Base-by-base conservation (phyloP, 1,140 invertebrate genomes). In the Radopholus similis region DNA sequence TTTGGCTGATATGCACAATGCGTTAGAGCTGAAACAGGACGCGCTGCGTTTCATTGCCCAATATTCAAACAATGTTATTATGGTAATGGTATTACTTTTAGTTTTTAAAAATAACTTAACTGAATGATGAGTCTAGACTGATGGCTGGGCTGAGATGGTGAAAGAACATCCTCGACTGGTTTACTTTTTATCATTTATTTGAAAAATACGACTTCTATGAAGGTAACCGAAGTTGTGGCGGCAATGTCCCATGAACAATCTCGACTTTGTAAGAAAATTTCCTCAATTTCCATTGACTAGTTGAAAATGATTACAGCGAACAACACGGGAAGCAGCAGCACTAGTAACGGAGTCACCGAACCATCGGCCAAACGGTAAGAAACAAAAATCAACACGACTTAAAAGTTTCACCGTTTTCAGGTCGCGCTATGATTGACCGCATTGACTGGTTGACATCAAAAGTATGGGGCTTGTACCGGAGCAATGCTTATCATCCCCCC, bases 1-100 rank as follows among this genome's bases (percentile, higher is more conserved):
- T 11, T 53, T 68, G 34, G 79, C 79, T 13, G 79, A 81, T 53
- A 72, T 83, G 70, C 78, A 82, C 34, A 75, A 70, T 44, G 64
- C 81, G 30, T 26, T 44, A 9, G 77, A 79, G n/a, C 62, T 81
- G 28, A 81, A 82, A 53, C 54, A 64, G 15, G 79, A 81, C 35
- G 77, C 77, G 8, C 68, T 81, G 37, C 56, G 64, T n/a, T 81
- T 75, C 53, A 75, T 80, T 40, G 64, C 72, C 11, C 18, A 68
- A 51, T 79, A 81, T 55, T 68, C 64, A 4, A 73, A 65, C 54
- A 44, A 49, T 56, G 71, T 77, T 44, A 70, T 77, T 11, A 21
- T 38, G 21, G 74, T 76, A 32, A 35, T 35, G 30, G 18, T 58
- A n/a, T 58, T 18, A 3, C n/a, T 13, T 13, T n/a, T 4, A 30